Conservation (phyloP, 2,797 vertebrate genomes). For the Simalia tracyae region DNA sequence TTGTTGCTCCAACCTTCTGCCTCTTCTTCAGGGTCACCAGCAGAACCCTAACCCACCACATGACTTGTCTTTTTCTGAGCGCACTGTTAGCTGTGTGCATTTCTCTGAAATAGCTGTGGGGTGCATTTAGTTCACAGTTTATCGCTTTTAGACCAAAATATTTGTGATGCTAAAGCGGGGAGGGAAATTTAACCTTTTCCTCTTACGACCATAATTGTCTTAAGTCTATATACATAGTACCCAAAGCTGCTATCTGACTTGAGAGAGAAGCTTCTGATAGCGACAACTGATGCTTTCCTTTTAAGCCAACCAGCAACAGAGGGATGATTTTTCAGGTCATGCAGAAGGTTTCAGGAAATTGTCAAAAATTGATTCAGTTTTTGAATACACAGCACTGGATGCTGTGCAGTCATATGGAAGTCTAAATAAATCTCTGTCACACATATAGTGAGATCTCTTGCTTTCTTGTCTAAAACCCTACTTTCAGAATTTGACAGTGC, state of each 20-base stretch:
- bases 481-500: neutral
- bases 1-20: neutral
- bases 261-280: too few relatives aligned
- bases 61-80: neutral
- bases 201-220: neutral
- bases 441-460: neutral
- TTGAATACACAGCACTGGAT: neutral
- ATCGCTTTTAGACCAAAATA: neutral
- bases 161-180: neutral
- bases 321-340: neutral
- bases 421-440: neutral
- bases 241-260: neutral
- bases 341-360: neutral
- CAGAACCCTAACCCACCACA: neutral
- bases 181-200: neutral
- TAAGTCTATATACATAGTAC: neutral
- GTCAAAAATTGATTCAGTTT: neutral
- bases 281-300: neutral
- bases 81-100: neutral
- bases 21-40: constrained; percentile 3
- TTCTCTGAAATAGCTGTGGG: neutral
- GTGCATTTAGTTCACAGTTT: neutral
- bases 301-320: neutral
- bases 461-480: neutral
- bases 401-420: neutral